Base-by-base conservation (phyloP, 2,888 invertebrate genomes). In the Empis stercorea region DNA sequence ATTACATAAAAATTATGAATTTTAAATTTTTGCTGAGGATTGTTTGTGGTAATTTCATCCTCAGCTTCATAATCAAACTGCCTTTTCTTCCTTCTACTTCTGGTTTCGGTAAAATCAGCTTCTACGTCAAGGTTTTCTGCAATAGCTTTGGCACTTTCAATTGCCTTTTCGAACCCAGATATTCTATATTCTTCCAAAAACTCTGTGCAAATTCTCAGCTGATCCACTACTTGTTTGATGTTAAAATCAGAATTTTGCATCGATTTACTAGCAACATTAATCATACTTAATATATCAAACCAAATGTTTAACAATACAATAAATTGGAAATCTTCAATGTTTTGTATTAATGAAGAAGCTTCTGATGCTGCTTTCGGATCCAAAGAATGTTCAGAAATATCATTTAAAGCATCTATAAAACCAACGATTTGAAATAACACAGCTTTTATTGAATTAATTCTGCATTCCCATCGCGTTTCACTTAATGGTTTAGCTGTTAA, bases 401-500 rank as follows among this genome's bases (percentile, higher is more conserved):
- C 16, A 43, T 43, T 32, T 38, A 38, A 38, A 23, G 43, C 43
- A 17, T 43, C 32, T 30, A 16, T 17, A 43, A 43, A 17, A 34
- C 32, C 30, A 20, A 23, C 36, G 36, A 44, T 44, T 44, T 36
- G 17, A 44, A 36, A 44, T 34, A 20, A 36, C 20, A 44, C 36
- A 36, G 36, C 44, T 36, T 36, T 44, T 20, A 20, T 20, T 36
- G 20, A 36, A 34, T 44, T 20, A 36, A 44, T 34, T 36, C n/a
- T 44, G 36, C 36, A 13, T 14, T 44, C 34, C 44, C 23, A 44
- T 44, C 44, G 34, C 34, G 15, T 44, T 44, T 44, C 44, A 20
- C 44, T 36, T 23, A 44, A 44, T 36, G 44, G 36, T 36, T 44
- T 44, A 10, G 30, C 44, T 44, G 44, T 36, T 36, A 44, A 36